Evolutionary conservation across 1,140 invertebrate genomes (phyloP).

Genomic region (Drosophila sturtevanti): DNA sequence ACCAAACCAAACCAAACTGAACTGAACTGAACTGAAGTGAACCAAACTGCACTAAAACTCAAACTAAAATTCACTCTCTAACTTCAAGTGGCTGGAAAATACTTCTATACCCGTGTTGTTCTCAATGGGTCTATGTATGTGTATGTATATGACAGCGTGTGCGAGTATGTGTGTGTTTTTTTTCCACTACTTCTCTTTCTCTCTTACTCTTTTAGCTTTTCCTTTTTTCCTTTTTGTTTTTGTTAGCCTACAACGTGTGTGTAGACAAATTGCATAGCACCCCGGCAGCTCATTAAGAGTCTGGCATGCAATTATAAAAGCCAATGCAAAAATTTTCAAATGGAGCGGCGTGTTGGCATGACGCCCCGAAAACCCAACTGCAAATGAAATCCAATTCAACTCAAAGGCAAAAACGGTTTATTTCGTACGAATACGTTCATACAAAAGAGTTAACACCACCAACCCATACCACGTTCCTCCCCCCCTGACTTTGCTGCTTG

Average conservation of each 20-base stretch:
- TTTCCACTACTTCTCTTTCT: neutral
- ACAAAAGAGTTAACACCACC: constrained; percentile 50
- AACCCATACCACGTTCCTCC: neutral
- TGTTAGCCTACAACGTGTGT: constrained; percentile 15
- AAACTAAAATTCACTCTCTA: constrained; percentile 25
- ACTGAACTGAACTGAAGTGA: constrained; percentile 9
- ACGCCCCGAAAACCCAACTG: constrained; percentile 49
- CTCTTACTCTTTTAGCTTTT: constrained; percentile 21
- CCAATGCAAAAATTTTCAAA: constrained; percentile 57
- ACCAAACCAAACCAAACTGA: constrained; percentile 31
- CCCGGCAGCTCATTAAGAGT: constrained; percentile 72
- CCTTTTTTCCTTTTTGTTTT: constrained; percentile 29
- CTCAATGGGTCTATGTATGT: neutral
- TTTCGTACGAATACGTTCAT: constrained; percentile 66
- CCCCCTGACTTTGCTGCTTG: neutral
- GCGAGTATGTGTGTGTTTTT: neutral
- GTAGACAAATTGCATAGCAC: constrained; percentile 70
- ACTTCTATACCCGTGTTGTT: constrained; percentile 36
- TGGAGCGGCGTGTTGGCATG: constrained; percentile 50
- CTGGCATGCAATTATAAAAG: constrained; percentile 76
- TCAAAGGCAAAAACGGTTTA: constrained; percentile 72
- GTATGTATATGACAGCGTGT: constrained; percentile 3
- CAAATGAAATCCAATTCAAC: constrained; percentile 57
- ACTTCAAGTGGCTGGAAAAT: constrained; percentile 72
- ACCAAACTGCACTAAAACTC: constrained; percentile 32